Evolutionary conservation across 2,888 invertebrate species (phyloP).

Genomic region (Melieria crassipennis): DNA sequence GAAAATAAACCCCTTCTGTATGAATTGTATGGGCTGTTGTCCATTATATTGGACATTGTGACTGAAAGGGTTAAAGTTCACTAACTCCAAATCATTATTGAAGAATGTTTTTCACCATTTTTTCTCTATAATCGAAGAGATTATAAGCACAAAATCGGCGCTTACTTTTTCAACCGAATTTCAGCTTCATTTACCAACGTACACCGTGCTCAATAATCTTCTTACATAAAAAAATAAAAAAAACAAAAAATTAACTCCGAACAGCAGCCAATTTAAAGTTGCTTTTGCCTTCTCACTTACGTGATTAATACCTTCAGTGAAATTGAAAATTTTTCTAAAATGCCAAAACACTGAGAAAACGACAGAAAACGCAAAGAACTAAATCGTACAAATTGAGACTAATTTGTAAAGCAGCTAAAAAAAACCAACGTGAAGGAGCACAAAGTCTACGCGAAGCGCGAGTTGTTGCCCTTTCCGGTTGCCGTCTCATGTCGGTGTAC

Average conservation of each 20-base stretch:
- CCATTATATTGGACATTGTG: too few species aligned
- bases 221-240: too few species aligned
- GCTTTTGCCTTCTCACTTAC: slow-evolving; percentile 42
- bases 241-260: background rate
- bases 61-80: too few species aligned
- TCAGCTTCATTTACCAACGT: background rate
- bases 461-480: background rate
- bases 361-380: slow-evolving; percentile 47
- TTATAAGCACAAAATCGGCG: too few species aligned
- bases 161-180: too few species aligned
- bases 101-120: too few species aligned
- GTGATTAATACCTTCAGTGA: slow-evolving; percentile 60
- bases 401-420: slow-evolving; percentile 48
- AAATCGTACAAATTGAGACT: slow-evolving; percentile 62
- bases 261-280: slow-evolving; percentile 21
- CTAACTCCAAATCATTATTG: too few species aligned
- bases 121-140: too few species aligned
- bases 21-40: too few species aligned
- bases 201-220: background rate
- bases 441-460: too few species aligned
- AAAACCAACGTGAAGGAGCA: background rate
- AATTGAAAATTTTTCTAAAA: slow-evolving; percentile 56
- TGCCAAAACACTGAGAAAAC: slow-evolving; percentile 38
- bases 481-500: background rate
- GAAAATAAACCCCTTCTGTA: too few species aligned